Conservation (phyloP, 2,797 vertebrate species). For the Lerista edwardsae region DNA sequence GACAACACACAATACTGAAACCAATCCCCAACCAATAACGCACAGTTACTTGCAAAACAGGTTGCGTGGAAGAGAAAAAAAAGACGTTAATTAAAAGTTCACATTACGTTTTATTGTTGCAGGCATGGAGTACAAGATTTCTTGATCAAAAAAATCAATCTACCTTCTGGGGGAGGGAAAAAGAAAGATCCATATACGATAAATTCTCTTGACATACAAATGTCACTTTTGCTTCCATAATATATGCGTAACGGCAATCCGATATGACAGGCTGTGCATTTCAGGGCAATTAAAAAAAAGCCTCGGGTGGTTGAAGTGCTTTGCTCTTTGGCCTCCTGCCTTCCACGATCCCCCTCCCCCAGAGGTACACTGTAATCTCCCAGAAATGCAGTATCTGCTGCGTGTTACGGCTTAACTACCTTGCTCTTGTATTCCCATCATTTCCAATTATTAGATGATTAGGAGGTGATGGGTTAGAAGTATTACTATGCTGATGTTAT, state of each 20-base stretch:
- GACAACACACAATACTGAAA: constrained; percentile 79
- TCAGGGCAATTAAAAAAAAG: constrained; percentile 61
- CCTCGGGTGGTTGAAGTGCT: constrained; percentile 35
- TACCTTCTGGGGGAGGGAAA: constrained; percentile 51
- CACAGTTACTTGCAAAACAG: constrained; percentile 68
- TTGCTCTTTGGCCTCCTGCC: constrained; percentile 58
- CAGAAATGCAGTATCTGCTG: constrained; percentile 33
- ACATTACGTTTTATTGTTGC: constrained; percentile 61
- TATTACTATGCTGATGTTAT: constrained; percentile 53
- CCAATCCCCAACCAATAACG: constrained; percentile 81
- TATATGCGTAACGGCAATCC: constrained; percentile 16
- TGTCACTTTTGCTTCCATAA: constrained; percentile 54
- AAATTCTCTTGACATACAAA: constrained; percentile 59
- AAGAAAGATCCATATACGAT: constrained; percentile 24
- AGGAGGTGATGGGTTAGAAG: constrained; percentile 68
- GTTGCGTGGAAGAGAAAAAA: constrained; percentile 46
- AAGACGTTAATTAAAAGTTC: constrained; percentile 71
- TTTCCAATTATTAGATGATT: constrained; percentile 75
- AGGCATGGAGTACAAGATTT: constrained; percentile 54
- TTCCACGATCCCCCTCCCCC: not conserved
- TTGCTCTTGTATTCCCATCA: constrained; percentile 65
- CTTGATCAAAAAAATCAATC: constrained; percentile 28
- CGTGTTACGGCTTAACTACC: constrained; percentile 39
- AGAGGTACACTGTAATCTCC: constrained; percentile 21
- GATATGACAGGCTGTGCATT: constrained; percentile 50